Percentiles rank a stretch among this genome's conserved stretches.
Conservation (phyloP, 2,113 vertebrate genomes). For the Ellobius talpinus region DNA sequence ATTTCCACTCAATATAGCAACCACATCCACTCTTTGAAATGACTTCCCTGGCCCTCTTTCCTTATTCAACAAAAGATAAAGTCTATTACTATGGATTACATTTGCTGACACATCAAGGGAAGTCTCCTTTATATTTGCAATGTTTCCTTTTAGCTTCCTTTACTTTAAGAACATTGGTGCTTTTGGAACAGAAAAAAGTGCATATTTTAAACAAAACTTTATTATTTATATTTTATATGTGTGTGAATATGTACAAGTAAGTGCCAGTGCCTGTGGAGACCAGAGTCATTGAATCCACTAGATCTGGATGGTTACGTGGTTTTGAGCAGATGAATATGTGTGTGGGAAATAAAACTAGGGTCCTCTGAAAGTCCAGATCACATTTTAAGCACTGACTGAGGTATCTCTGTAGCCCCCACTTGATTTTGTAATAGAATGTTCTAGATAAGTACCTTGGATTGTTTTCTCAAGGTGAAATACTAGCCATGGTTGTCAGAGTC, state of each 20-base stretch:
- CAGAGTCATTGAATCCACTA: background rate
- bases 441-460: background rate
- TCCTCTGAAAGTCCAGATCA: background rate
- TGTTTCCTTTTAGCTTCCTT: background rate
- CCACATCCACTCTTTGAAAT: background rate
- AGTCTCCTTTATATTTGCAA: background rate
- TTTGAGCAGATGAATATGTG: background rate
- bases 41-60: background rate
- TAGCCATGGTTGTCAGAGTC: background rate
- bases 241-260: no score
- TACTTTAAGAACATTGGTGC: background rate
- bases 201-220: background rate
- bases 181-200: background rate
- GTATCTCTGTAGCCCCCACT: accelerated
- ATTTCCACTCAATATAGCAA: background rate
- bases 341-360: background rate
- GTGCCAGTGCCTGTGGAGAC: background rate
- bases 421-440: background rate
- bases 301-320: background rate
- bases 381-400: background rate
- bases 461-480: background rate
- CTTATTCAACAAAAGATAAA: background rate
- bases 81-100: background rate
- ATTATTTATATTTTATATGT: background rate
- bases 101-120: no score